phyloP scores from a whole-genome alignment of 2,888 invertebrate species.

The Torymus texanus region DNA sequence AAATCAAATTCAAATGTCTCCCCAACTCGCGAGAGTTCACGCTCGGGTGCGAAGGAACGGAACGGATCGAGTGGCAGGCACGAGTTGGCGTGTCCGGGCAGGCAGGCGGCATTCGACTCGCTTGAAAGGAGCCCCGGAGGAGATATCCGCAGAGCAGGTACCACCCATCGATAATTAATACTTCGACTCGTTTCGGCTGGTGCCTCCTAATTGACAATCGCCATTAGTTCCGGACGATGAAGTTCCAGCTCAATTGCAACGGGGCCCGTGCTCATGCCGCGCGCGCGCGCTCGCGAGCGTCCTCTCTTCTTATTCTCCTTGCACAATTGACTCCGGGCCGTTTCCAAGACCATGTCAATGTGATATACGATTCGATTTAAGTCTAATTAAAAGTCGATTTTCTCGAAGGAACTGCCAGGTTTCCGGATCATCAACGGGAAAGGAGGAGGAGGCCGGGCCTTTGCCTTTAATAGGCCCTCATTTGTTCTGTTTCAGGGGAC shows the following conservation, averaged over 20 bases:
- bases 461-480: constrained; percentile 30
- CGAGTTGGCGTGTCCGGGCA: neutral
- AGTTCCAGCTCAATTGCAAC: constrained; percentile 58
- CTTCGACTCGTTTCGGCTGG: constrained; percentile 68
- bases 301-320: constrained; percentile 13
- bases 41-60: constrained; percentile 37
- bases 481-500: constrained; percentile 28
- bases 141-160: constrained; percentile 56
- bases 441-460: constrained; percentile 18
- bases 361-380: constrained; percentile 50
- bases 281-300: too few relatives aligned
- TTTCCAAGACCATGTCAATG: constrained; percentile 39
- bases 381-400: constrained; percentile 55
- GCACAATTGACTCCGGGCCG: constrained; percentile 30
- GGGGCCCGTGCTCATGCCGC: neutral
- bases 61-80: neutral
- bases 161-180: constrained; percentile 73
- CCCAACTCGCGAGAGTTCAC: constrained; percentile 36
- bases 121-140: constrained; percentile 44
- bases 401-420: constrained; percentile 28
- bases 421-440: constrained; percentile 38
- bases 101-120: constrained; percentile 45
- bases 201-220: constrained; percentile 71
- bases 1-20: constrained; percentile 54
- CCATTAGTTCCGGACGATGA: constrained; percentile 73